A percentile compares a stretch with the other conserved stretches of the same genome.
These are phyloP conservation scores for Cryptotermes secundus DNA, from an alignment of 1,140 invertebrate species.

Conservation along the genomic window DNA sequence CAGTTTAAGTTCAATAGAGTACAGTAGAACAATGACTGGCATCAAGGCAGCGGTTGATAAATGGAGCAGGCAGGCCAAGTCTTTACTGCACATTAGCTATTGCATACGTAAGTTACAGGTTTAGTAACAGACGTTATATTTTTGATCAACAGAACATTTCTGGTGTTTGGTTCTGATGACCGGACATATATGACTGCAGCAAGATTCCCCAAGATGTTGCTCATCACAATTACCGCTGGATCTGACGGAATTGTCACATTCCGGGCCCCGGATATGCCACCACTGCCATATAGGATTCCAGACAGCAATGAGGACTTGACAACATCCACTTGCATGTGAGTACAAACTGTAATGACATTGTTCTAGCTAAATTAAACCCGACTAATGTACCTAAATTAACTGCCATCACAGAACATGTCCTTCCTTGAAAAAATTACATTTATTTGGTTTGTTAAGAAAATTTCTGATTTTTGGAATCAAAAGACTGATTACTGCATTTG, in stretches of 20 bases:
- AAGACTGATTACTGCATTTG: too few relatives aligned
- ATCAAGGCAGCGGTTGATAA: too few relatives aligned
- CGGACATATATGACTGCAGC: conserved; percentile 1
- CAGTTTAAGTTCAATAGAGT: too few relatives aligned
- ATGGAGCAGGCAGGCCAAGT: too few relatives aligned
- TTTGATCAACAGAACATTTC: neutral
- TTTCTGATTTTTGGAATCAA: too few relatives aligned
- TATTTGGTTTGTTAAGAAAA: too few relatives aligned
- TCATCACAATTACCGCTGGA: conserved; percentile 1
- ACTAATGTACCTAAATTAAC: too few relatives aligned
- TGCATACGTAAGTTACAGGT: neutral
- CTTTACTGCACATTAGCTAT: too few relatives aligned
- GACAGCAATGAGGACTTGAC: neutral
- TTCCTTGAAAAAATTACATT: too few relatives aligned
- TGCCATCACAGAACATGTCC: too few relatives aligned
- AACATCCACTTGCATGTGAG: conserved; percentile 12
- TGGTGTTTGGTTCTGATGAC: neutral
- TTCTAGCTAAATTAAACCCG: too few relatives aligned
- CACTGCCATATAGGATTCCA: neutral
- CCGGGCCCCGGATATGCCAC: conserved; percentile 7
- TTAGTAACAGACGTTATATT: neutral
- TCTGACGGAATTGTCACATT: neutral
- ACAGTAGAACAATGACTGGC: too few relatives aligned
- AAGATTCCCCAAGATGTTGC: neutral
- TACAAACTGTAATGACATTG: neutral